A percentile compares a stretch with the other conserved stretches of the same genome.
Conservation (phyloP, 2,113 vertebrate species). For the Rhegmatorhina hoffmannsi region DNA sequence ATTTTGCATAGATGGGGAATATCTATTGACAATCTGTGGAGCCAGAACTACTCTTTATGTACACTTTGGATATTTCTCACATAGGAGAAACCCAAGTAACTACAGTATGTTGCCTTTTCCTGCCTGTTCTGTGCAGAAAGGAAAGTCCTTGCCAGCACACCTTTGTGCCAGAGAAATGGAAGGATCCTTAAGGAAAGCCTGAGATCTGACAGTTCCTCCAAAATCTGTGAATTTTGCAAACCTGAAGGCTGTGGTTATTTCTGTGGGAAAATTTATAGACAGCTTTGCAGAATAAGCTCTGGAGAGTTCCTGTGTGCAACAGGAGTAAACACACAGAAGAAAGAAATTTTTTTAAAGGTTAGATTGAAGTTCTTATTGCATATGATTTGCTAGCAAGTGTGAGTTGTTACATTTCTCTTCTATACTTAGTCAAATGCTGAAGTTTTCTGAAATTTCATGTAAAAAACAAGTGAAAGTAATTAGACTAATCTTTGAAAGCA, state of each 20-base stretch:
- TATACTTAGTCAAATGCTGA: background rate
- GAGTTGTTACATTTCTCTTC: background rate
- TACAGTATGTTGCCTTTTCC: background rate
- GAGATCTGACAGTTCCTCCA: background rate
- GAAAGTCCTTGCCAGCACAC: background rate
- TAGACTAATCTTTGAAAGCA: background rate
- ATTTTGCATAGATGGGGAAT: background rate
- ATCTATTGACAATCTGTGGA: background rate
- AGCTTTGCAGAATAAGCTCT: background rate
- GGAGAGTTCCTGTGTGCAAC: background rate
- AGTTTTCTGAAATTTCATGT: background rate
- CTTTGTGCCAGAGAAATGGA: background rate
- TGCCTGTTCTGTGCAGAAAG: background rate
- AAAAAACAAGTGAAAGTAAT: background rate
- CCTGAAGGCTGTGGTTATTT: background rate
- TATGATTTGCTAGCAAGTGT: background rate
- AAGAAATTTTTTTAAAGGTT: background rate
- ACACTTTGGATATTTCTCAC: background rate
- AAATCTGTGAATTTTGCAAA: background rate
- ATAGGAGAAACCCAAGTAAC: background rate
- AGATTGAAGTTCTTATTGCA: background rate
- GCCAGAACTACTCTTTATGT: background rate
- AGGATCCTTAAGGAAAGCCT: background rate
- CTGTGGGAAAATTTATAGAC: background rate
- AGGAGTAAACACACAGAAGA: background rate